These are phyloP conservation scores for Sminthopsis crassicaudata DNA, from an alignment of 2,113 vertebrate species.

Conservation along the genomic window DNA sequence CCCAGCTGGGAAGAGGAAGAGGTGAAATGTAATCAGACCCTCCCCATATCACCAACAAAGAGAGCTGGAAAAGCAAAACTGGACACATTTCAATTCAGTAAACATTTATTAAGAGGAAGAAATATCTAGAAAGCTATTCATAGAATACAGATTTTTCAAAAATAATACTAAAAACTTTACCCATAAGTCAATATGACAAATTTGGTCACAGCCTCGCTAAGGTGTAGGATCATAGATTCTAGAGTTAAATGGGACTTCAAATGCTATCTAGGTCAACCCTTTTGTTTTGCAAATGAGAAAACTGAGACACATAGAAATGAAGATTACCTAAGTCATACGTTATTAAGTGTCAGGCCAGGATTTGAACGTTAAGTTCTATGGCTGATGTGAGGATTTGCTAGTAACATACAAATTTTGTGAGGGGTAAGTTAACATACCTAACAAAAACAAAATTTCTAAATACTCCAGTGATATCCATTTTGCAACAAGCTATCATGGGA, in stretches of 20 bases:
- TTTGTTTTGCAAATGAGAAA: background rate
- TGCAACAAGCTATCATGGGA: background rate
- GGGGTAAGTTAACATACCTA: background rate
- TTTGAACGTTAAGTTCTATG: background rate
- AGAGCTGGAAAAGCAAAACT: background rate
- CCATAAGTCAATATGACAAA: background rate
- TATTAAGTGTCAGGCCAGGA: background rate
- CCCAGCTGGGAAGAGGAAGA: slow-evolving; percentile 32
- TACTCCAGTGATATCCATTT: background rate
- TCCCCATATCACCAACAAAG: background rate
- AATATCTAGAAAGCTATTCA: background rate
- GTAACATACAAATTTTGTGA: background rate
- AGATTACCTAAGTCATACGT: slow-evolving; percentile 29
- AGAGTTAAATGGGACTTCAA: too few relatives aligned
- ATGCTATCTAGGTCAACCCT: background rate
- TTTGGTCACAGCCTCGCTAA: background rate
- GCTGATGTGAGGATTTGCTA: too few relatives aligned
- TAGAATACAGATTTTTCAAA: background rate
- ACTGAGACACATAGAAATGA: slow-evolving; percentile 18
- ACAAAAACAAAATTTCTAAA: background rate
- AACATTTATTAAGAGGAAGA: background rate
- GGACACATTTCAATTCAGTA: background rate
- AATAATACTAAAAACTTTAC: background rate
- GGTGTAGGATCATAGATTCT: background rate
- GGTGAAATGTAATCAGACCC: background rate